Conservation (phyloP, 2,888 invertebrate genomes). For the Argyresthia goedartella region DNA sequence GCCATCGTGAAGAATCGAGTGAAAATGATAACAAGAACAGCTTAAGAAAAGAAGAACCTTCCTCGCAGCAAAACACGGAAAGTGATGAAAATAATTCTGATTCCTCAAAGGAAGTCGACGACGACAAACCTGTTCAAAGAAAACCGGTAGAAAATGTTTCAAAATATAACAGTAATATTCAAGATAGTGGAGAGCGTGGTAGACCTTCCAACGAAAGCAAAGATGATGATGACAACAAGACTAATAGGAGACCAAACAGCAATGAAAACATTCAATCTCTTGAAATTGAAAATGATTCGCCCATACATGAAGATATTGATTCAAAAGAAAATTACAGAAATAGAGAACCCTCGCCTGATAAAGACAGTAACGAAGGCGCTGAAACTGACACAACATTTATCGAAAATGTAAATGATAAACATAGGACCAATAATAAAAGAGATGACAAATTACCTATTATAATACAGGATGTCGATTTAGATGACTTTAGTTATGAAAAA, state of each 20-base stretch:
- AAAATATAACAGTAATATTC: too few relatives aligned
- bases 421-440: not conserved
- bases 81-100: not conserved
- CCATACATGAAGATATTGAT: too few relatives aligned
- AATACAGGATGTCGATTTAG: slow-evolving; percentile 35
- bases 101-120: too few relatives aligned
- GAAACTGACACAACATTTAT: slow-evolving; percentile 9
- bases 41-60: not conserved
- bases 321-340: too few relatives aligned
- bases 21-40: not conserved
- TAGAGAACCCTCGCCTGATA: too few relatives aligned
- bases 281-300: too few relatives aligned
- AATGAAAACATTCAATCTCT: too few relatives aligned
- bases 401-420: not conserved
- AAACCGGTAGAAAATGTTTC: slow-evolving; percentile 1
- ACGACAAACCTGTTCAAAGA: not conserved
- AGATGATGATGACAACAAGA: slow-evolving; percentile 1
- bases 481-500: slow-evolving; percentile 38
- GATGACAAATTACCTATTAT: slow-evolving; percentile 14
- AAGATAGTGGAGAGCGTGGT: too few relatives aligned
- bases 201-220: slow-evolving; percentile 6
- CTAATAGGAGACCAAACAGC: too few relatives aligned
- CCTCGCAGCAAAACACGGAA: not conserved
- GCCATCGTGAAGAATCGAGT: not conserved
- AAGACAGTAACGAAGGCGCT: slow-evolving; percentile 10